Conservation (phyloP, 2,888 invertebrate species). For the Callimorpha dominula region DNA sequence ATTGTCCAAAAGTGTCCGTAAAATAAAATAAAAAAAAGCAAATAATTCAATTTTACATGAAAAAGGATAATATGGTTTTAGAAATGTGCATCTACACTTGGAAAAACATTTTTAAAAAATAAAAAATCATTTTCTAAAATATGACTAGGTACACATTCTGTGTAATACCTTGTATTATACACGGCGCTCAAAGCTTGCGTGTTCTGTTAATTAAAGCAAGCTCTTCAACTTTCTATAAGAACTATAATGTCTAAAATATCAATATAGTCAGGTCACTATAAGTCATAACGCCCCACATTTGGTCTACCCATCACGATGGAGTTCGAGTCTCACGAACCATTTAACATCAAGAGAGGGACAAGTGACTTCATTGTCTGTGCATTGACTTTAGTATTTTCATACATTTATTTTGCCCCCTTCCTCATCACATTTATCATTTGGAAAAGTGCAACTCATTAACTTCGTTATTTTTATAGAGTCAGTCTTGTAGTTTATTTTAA, state of each 20-base stretch:
- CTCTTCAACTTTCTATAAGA: background rate
- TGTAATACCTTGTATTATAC: too few species aligned
- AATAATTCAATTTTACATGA: too few species aligned
- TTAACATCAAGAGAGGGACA: constrained; percentile 71
- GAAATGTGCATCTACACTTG: too few species aligned
- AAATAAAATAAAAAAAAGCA: too few species aligned
- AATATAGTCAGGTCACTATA: constrained; percentile 3
- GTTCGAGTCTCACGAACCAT: constrained; percentile 71
- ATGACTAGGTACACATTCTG: too few species aligned
- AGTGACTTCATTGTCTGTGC: constrained; percentile 73
- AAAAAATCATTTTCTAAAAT: too few species aligned
- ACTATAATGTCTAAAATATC: background rate
- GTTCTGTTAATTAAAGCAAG: background rate
- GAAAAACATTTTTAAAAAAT: too few species aligned
- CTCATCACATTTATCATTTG: constrained; percentile 69
- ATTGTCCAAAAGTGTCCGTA: too few species aligned
- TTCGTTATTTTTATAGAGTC: constrained; percentile 62
- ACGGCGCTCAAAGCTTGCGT: background rate
- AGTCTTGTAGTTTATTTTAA: constrained; percentile 30
- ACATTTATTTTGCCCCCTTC: constrained; percentile 54
- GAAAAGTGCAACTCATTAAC: constrained; percentile 71
- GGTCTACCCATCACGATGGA: constrained; percentile 55
- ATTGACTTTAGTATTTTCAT: constrained; percentile 70
- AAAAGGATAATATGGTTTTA: too few species aligned
- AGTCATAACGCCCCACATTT: constrained; percentile 61